Evolutionary conservation across 1,140 invertebrate genomes (phyloP), one percentile per base, ranked within the genome.

Genomic region (Pseudomyrmex dendroicus): DNA sequence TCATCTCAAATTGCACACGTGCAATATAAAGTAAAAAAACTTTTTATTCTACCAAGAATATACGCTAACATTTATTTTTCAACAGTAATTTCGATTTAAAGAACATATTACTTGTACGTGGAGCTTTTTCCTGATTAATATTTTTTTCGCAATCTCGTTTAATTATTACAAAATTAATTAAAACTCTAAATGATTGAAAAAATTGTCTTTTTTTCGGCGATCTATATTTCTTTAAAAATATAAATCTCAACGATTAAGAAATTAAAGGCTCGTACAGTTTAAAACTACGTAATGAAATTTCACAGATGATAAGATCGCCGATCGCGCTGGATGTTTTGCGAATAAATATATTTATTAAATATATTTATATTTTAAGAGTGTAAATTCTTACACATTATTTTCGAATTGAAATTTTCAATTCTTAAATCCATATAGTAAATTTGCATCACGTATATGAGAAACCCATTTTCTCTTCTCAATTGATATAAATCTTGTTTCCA

Each of bases 91-190:
- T 12, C n/a, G n/a, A 64, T 3, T 35, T 10, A 17, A 63, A 62
- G 15, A 22, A 2, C 12, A 3, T 1, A 1, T 17, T 2, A 1
- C 8, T 66, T 44, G 64, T 52, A 48, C 5, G 10, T 2, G 5
- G 13, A 9, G 1, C 12, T 56, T 56, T 73, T 15, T 20, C 13
- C 46, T 17, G n/a, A n/a, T 3, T 20, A 12, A 73, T 46, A 22
- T 17, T 22, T 73, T 46, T 44, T 5, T 12, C 46, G n/a, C 25
- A 61, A 46, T 73, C 44, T 48, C 12, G 12, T 12, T 35, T 46
- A 59, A 61, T 64, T 74, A 5, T 35, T 74, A 48, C 0, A 50
- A 64, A 64, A 48, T 25, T 25, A 62, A 73, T 54, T 5, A 15
- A 7, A 44, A 44, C 1, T 20, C 35, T 15, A 15, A 20, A 70